phyloP scores from a whole-genome alignment of 2,888 invertebrate species.

The Aphodius sticticus region DNA sequence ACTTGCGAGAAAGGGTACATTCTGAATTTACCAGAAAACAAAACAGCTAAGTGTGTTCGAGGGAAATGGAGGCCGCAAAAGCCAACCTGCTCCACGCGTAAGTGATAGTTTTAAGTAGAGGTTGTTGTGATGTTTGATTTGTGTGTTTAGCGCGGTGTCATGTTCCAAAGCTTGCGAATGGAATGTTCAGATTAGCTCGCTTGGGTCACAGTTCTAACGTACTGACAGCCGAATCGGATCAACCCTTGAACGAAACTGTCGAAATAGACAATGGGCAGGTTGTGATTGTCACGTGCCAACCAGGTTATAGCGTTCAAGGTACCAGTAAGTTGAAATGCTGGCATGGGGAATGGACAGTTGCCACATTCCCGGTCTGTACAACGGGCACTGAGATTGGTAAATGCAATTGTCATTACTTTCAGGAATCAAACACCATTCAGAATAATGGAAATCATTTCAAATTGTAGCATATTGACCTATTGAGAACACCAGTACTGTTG shows the following conservation, averaged over 20 bases:
- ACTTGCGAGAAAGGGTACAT: constrained; percentile 82
- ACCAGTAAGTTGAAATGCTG: constrained; percentile 78
- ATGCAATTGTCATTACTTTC: background rate
- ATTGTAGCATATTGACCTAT: background rate
- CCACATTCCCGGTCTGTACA: constrained; percentile 78
- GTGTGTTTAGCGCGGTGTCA: constrained; percentile 70
- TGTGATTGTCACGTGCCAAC: constrained; percentile 78
- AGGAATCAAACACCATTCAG: background rate
- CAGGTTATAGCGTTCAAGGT: constrained; percentile 76
- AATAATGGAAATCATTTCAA: background rate
- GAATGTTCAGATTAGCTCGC: constrained; percentile 69
- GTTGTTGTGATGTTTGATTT: constrained; percentile 25
- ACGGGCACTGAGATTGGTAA: constrained; percentile 60
- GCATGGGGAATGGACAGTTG: constrained; percentile 84
- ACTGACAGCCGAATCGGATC: constrained; percentile 60
- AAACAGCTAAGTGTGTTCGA: constrained; percentile 81
- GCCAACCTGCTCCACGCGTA: constrained; percentile 82
- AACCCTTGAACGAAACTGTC: constrained; percentile 66
- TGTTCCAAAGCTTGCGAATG: constrained; percentile 74
- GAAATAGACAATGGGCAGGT: constrained; percentile 75
- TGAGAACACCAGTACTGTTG: no score
- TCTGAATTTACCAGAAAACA: constrained; percentile 75
- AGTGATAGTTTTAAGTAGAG: constrained; percentile 53
- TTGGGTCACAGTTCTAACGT: constrained; percentile 51
- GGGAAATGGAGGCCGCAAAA: constrained; percentile 87